Evolutionary conservation across 2,113 vertebrate genomes (phyloP).

Genomic region (Zosterops japonicus): DNA sequence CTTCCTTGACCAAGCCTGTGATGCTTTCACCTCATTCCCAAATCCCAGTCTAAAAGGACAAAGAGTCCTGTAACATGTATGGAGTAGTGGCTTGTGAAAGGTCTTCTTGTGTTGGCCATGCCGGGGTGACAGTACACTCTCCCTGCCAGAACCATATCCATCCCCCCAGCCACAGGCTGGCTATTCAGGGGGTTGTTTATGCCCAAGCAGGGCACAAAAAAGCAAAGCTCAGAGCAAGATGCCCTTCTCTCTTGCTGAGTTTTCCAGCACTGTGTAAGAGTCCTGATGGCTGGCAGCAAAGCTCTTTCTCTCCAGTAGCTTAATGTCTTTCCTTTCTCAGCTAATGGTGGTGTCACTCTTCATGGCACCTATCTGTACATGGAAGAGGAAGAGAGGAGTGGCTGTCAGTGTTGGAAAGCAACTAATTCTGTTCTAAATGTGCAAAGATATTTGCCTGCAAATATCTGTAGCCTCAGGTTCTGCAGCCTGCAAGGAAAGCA

Average conservation of each 20-base stretch:
- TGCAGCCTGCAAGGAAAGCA: background rate
- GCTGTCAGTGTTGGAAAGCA: background rate
- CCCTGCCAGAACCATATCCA: background rate
- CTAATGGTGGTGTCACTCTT: background rate
- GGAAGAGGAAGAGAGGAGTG: background rate
- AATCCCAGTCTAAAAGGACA: background rate
- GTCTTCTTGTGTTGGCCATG: background rate
- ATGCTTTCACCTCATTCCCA: background rate
- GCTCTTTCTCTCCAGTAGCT: background rate
- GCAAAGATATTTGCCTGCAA: background rate
- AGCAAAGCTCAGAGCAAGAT: background rate
- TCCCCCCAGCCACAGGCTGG: background rate
- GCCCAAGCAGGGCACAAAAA: background rate
- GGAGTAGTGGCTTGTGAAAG: background rate
- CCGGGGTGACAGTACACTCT: background rate
- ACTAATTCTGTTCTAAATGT: background rate
- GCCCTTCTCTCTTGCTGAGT: background rate
- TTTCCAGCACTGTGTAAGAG: rapidly evolving
- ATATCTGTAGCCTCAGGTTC: background rate
- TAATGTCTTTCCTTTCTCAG: background rate
- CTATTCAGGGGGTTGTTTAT: background rate
- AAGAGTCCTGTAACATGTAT: background rate
- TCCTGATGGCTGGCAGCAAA: background rate
- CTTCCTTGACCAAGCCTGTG: background rate
- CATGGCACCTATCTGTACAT: background rate